Percentiles rank a stretch among this genome's conserved stretches.
These are phyloP conservation scores for Dasyprocta punctata DNA, from an alignment of 2,113 vertebrate genomes.

Conservation along the genomic window DNA sequence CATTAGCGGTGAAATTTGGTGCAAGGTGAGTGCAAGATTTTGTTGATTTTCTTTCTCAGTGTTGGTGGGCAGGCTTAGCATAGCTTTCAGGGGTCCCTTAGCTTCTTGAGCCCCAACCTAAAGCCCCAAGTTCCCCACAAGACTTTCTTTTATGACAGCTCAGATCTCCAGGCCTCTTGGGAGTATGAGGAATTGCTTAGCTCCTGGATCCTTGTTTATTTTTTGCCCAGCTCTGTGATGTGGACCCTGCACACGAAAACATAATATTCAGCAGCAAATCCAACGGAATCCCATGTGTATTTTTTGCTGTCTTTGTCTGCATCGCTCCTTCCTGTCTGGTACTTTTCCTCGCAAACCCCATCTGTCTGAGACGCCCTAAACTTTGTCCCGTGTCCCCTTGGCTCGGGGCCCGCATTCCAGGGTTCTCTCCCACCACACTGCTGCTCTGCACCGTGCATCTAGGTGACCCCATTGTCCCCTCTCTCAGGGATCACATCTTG, in stretches of 20 bases:
- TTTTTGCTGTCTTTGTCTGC: constrained; percentile 8
- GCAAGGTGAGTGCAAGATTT: not conserved
- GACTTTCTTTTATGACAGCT: not conserved
- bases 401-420: not conserved
- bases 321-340: not conserved
- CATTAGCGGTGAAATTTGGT: not conserved
- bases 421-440: not conserved
- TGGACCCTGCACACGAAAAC: not conserved
- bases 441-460: not conserved
- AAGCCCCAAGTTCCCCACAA: not conserved
- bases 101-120: not conserved
- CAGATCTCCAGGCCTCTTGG: not conserved
- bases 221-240: not conserved
- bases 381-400: not conserved
- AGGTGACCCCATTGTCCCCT: not conserved
- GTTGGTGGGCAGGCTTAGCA: not conserved
- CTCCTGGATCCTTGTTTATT: not conserved
- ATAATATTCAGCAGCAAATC: not conserved
- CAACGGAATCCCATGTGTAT: not conserved
- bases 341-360: not conserved
- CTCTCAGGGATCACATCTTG: not conserved
- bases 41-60: not conserved
- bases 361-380: not conserved
- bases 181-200: not conserved
- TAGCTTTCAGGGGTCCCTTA: not conserved